Conservation (phyloP, 2,113 vertebrate species). For the Beaufortia kweichowensis region DNA sequence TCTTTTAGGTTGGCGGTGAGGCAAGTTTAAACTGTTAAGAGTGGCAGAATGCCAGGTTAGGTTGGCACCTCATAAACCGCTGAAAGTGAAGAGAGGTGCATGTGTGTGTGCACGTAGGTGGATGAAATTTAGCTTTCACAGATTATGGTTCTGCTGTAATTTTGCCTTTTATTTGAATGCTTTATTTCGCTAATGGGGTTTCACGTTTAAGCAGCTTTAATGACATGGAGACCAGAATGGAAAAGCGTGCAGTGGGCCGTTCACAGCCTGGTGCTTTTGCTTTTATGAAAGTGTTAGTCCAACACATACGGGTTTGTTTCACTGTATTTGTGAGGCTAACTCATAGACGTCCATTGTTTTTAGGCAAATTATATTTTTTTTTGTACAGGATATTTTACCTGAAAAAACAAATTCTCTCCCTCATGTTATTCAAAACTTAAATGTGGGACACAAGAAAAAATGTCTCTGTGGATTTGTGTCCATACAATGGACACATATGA, state of each 20-base stretch:
- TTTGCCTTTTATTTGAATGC: conserved; percentile 38
- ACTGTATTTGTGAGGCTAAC: too few relatives aligned
- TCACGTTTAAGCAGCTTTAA: conserved; percentile 30
- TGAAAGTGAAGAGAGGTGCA: conserved; percentile 4
- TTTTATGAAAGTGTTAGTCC: conserved; percentile 9
- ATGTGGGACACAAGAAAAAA: too few relatives aligned
- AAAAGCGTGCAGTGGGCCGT: conserved; percentile 1
- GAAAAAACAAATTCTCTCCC: too few relatives aligned
- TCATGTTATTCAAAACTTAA: too few relatives aligned
- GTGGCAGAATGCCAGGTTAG: conserved; percentile 24
- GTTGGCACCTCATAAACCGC: conserved; percentile 40
- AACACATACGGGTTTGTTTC: conserved; percentile 1
- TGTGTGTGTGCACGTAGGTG: conserved; percentile 38
- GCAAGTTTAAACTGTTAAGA: conserved; percentile 36
- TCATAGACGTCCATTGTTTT: too few relatives aligned
- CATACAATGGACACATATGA: too few relatives aligned
- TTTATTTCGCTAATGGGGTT: conserved; percentile 44
- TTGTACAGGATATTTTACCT: too few relatives aligned
- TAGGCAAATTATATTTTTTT: too few relatives aligned
- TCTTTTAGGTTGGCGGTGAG: conserved; percentile 21
- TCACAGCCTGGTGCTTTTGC: conserved; percentile 14
- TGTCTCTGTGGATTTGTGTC: too few relatives aligned
- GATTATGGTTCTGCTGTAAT: conserved; percentile 36
- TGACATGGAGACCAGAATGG: conserved; percentile 30
- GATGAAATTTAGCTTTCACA: conserved; percentile 24